Evolutionary conservation across 2,888 invertebrate genomes (phyloP).

Genomic region (Tachina grossa): DNA sequence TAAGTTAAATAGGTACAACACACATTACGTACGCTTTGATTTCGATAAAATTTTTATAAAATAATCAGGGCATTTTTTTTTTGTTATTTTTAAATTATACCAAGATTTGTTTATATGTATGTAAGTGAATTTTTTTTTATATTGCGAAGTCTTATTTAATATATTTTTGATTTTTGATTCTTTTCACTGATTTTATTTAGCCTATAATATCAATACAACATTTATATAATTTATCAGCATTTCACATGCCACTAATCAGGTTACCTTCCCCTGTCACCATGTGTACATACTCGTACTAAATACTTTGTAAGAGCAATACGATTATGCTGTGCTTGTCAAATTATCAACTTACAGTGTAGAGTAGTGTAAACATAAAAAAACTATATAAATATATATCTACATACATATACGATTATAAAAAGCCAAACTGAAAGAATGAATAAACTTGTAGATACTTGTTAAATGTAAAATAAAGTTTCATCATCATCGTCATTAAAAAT

Average conservation of each 20-base stretch:
- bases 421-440: conserved; percentile 41
- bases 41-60: no score
- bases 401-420: conserved; percentile 4
- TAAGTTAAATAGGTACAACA: no score
- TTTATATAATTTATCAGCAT: not conserved
- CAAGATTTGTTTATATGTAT: no score
- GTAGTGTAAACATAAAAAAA: conserved; percentile 55
- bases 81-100: no score
- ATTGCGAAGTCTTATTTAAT: no score
- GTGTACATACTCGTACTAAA: conserved; percentile 41
- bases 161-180: no score
- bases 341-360: conserved; percentile 58
- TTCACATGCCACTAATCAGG: conserved; percentile 14
- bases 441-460: conserved; percentile 39
- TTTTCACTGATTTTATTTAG: not conserved
- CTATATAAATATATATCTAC: not conserved
- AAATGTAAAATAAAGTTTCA: conserved; percentile 50
- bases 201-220: not conserved
- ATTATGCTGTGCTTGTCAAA: conserved; percentile 68
- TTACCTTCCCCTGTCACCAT: conserved; percentile 27
- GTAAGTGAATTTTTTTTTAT: no score
- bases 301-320: conserved; percentile 55
- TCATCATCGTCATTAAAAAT: conserved; percentile 41
- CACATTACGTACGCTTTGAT: no score
- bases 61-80: no score